A percentile compares a stretch with the other conserved stretches of the same genome.
Evolutionary conservation across 2,888 invertebrate genomes (phyloP).

Genomic region (Alcis repandata): DNA sequence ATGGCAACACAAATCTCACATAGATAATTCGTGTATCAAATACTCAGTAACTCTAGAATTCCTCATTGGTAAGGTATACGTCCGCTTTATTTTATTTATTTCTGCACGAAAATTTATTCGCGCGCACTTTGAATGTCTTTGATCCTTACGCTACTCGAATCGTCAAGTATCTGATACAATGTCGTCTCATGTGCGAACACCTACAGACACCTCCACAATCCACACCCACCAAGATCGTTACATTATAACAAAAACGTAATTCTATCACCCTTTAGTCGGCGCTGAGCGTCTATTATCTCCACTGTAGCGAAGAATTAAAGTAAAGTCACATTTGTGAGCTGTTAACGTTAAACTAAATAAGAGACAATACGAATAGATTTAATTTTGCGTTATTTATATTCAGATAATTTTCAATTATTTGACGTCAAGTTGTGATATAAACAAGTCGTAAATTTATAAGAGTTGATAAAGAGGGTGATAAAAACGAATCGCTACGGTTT

Average conservation of each 20-base stretch:
- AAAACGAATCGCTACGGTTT: conserved; percentile 12
- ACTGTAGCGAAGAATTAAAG: conserved; percentile 40
- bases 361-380: not conserved
- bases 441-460: too few relatives aligned
- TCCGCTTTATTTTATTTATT: not conserved
- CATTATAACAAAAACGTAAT: conserved; percentile 24
- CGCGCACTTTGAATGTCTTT: not conserved
- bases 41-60: too few relatives aligned
- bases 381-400: conserved; percentile 14
- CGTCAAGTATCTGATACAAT: not conserved
- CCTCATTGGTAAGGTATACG: not conserved
- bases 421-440: not conserved
- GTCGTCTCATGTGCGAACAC: not conserved
- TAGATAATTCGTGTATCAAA: not conserved
- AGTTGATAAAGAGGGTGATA: not conserved
- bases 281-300: conserved; percentile 36
- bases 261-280: conserved; percentile 40
- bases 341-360: conserved; percentile 28
- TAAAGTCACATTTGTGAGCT: conserved; percentile 32
- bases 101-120: not conserved
- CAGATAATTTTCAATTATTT: not conserved
- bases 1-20: not conserved
- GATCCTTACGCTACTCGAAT: not conserved
- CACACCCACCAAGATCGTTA: conserved; percentile 12
- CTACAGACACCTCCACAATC: not conserved